A percentile compares a stretch with the other conserved stretches of the same genome.
Conservation (phyloP, 2,888 invertebrate genomes). For the Drosophila fulvimacula region DNA sequence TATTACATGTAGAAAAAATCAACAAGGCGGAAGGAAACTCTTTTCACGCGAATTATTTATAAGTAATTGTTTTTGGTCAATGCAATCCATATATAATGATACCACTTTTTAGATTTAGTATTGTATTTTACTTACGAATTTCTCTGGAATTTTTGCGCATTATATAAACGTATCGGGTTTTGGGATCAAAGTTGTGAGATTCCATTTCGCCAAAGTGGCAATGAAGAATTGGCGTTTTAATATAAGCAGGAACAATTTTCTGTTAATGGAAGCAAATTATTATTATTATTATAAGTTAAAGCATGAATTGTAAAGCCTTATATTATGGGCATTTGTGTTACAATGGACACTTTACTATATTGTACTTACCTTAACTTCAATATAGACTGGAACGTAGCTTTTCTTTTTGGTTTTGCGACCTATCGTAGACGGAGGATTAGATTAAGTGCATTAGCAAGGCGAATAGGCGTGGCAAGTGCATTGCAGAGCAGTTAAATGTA, state of each 20-base stretch:
- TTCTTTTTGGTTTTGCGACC: conserved; percentile 78
- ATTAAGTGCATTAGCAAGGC: conserved; percentile 36
- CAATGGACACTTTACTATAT: neutral
- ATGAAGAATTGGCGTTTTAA: conserved; percentile 90
- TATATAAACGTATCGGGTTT: conserved; percentile 89
- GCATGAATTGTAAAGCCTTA: too few species aligned
- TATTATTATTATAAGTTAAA: too few species aligned
- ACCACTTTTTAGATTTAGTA: too few species aligned
- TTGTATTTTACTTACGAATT: conserved; percentile 84
- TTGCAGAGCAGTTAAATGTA: conserved; percentile 30
- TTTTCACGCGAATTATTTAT: too few species aligned
- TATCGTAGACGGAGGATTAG: conserved; percentile 19
- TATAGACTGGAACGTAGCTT: conserved; percentile 74
- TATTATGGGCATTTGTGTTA: neutral
- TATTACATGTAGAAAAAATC: neutral
- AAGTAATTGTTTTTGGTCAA: too few species aligned
- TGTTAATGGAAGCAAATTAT: conserved; percentile 72
- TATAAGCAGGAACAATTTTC: conserved; percentile 89
- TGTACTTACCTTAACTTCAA: conserved; percentile 84
- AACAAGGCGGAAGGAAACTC: too few species aligned
- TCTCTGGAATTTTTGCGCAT: conserved; percentile 88
- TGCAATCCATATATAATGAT: too few species aligned
- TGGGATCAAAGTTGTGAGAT: conserved; percentile 85
- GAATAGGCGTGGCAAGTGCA: conserved; percentile 42
- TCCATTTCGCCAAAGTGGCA: conserved; percentile 88